Percentiles rank a stretch among this genome's conserved stretches.
Conservation (phyloP, 2,113 vertebrate species). For the Cyanistes caeruleus region DNA sequence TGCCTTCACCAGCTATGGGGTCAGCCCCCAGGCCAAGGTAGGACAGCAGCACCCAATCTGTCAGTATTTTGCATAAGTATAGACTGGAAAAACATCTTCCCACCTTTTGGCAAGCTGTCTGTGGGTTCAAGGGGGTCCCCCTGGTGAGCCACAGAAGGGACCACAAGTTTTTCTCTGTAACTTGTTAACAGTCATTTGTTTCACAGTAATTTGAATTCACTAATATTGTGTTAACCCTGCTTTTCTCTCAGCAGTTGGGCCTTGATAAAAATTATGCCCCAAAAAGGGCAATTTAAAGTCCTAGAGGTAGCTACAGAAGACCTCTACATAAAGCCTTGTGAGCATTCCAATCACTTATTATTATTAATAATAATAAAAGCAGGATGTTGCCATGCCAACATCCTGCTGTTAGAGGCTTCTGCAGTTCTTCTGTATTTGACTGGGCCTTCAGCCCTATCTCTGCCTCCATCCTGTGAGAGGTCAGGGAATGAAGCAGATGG, state of each 20-base stretch:
- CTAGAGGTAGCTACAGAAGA: background rate
- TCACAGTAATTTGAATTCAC: background rate
- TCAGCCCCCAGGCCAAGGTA: conserved; percentile 95
- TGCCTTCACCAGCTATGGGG: conserved; percentile 89
- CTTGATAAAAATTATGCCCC: background rate
- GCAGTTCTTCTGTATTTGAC: background rate
- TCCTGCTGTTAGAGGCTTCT: background rate
- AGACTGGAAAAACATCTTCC: background rate
- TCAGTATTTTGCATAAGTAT: background rate
- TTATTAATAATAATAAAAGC: too few relatives aligned
- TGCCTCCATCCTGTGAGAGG: background rate
- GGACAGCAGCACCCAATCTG: background rate
- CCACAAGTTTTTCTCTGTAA: background rate
- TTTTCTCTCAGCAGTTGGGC: background rate
- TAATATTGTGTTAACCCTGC: background rate
- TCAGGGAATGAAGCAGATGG: background rate
- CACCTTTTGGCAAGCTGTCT: background rate
- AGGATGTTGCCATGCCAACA: background rate
- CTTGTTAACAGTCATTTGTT: background rate
- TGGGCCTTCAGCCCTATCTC: background rate
- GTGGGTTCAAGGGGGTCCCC: background rate
- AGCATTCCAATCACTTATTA: background rate
- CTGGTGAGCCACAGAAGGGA: background rate
- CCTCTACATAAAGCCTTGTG: background rate
- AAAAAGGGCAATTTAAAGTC: background rate